phyloP scores from a whole-genome alignment of 2,888 invertebrate genomes.

The Agrilus mali region DNA sequence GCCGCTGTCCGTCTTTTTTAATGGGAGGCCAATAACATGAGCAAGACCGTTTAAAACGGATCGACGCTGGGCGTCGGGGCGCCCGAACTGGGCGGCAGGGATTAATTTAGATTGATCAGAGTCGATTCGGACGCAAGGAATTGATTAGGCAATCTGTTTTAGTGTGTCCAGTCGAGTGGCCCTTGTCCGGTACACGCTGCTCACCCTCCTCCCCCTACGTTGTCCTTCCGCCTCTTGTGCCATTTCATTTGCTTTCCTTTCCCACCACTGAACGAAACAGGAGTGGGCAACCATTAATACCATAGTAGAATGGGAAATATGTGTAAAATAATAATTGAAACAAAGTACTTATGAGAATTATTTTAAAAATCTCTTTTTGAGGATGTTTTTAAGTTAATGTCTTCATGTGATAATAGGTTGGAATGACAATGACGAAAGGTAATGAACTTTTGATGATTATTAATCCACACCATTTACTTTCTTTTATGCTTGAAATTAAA shows the following conservation, averaged over 20 bases:
- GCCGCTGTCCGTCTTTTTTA: slow-evolving; percentile 23
- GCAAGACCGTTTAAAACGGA: slow-evolving; percentile 24
- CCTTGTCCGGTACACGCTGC: slow-evolving; percentile 29
- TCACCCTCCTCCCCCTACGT: slow-evolving; percentile 1
- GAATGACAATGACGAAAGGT: no score
- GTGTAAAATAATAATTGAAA: no score
- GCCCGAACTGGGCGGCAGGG: slow-evolving; percentile 28
- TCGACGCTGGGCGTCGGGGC: slow-evolving; percentile 13
- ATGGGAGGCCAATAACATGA: slow-evolving; percentile 17
- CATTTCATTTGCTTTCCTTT: neutral
- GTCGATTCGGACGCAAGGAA: slow-evolving; percentile 37
- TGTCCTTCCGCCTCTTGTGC: slow-evolving; percentile 1
- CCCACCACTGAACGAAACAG: neutral
- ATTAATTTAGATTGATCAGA: slow-evolving; percentile 41
- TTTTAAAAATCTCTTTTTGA: no score
- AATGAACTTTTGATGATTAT: no score
- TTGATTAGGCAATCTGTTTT: slow-evolving; percentile 41
- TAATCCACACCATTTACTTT: no score
- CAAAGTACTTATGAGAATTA: no score
- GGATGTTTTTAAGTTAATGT: no score
- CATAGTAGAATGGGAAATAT: no score
- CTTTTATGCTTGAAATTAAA: no score
- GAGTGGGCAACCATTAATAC: no score
- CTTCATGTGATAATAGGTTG: no score
- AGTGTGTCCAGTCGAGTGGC: slow-evolving; percentile 37